Conservation (phyloP, 2,113 vertebrate species). For the Orycteropus afer region DNA sequence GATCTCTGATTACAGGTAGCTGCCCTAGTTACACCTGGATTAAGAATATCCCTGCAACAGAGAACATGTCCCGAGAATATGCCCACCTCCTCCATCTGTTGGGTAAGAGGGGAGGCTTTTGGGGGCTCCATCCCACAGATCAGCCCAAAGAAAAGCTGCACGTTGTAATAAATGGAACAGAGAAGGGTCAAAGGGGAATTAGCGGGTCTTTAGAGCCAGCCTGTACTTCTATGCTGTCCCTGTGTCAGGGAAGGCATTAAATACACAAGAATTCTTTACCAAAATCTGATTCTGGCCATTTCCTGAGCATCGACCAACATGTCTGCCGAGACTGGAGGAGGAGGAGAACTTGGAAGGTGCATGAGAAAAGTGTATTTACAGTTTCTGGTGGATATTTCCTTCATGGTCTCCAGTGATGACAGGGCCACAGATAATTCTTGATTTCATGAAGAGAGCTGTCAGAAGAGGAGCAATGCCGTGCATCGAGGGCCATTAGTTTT, state of each 20-base stretch:
- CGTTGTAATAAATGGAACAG: not conserved
- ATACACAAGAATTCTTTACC: not conserved
- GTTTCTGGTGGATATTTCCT: not conserved
- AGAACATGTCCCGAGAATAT: not conserved
- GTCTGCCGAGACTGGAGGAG: not conserved
- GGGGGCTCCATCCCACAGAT: not conserved
- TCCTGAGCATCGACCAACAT: not conserved
- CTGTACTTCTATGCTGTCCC: not conserved
- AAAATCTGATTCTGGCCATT: not conserved
- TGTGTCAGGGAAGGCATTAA: fast-evolving
- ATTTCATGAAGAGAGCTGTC: not conserved
- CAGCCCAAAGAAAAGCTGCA: not conserved
- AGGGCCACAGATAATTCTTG: not conserved
- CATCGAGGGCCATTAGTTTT: not conserved
- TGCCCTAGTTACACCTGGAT: not conserved
- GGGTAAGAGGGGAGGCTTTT: not conserved
- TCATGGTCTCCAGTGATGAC: not conserved
- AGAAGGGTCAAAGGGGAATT: not conserved
- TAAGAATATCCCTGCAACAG: not conserved
- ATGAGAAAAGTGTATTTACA: not conserved
- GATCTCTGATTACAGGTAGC: not conserved
- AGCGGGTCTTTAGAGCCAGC: fast-evolving
- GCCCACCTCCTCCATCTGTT: fast-evolving
- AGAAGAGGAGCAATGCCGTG: not conserved
- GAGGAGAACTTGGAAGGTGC: not conserved